Base-by-base conservation (phyloP, 2,797 vertebrate genomes). In the Danionella dracula region DNA sequence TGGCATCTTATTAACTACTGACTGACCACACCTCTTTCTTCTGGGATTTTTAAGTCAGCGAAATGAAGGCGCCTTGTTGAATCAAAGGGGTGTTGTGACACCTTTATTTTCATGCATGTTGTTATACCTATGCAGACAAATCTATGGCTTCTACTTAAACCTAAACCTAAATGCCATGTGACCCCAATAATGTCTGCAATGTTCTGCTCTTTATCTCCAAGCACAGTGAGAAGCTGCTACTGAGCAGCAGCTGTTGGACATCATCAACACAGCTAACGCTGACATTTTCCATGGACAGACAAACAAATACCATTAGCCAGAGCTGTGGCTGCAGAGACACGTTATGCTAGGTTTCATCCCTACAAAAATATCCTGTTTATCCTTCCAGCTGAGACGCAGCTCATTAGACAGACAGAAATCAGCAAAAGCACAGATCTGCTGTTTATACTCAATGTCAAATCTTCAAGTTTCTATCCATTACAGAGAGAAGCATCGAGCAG, bases 341-440 rank as follows among this genome's bases (percentile, higher is more conserved):
- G 11, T 56, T 31, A 38, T 20, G 31, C 37, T 53, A 11, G 23
- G 20, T 20, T 11, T 54, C 13, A 48, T 44, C 48, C 27, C 16
- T 59, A 41, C 41, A 23, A 54, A 57, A 70, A 50, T 57, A 61
- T 8, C 62, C 57, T 65, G 35, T 71, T 56, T 54, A 40, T 48
- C 34, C 16, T 57, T 49, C 35, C 55, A 62, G 55, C 64, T 38
- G 45, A 41, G 60, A 37, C 23, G 41, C 67, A 48, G 32, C 71
- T 68, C 65, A 68, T 76, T 71, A 76, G 58, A 70, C 63, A 40
- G 46, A 70, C 54, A 70, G 56, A 64, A 72, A 68, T 70, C 59
- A 71, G 46, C 58, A 51, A 70, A 68, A 60, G 45, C 51, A 66
- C 54, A 68, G 41, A 68, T 32, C 15, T 23, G n/a, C 68, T 56